phyloP scores from a whole-genome alignment of 2,113 vertebrate species.

The Gopherus evgoodei region DNA sequence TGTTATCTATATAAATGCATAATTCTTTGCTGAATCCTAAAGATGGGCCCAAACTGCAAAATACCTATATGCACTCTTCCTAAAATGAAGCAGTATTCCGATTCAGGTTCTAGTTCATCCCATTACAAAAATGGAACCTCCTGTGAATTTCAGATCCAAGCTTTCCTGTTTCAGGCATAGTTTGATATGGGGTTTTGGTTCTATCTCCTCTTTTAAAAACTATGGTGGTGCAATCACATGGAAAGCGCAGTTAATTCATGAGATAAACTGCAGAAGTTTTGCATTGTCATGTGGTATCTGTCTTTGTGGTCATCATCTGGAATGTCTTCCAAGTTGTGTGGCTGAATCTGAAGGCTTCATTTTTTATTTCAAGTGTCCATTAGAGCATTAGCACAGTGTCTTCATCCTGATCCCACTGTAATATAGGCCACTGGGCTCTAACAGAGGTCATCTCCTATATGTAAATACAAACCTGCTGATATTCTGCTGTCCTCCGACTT shows the following conservation, averaged over 20 bases:
- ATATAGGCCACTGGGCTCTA: neutral
- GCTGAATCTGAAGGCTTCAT: neutral
- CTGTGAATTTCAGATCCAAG: neutral
- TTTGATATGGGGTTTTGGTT: neutral
- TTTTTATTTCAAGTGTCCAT: neutral
- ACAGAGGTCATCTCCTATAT: neutral
- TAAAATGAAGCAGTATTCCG: neutral
- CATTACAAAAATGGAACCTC: neutral
- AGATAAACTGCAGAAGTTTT: neutral
- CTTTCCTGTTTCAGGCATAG: neutral
- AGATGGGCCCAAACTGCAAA: neutral
- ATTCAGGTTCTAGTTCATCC: neutral
- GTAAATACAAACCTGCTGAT: neutral
- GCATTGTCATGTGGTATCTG: neutral
- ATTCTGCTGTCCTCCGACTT: neutral
- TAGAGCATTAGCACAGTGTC: neutral
- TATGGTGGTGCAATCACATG: neutral
- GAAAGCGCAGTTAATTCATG: neutral
- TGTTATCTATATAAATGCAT: neutral
- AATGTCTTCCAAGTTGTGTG: neutral
- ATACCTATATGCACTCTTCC: slow-evolving; percentile 12
- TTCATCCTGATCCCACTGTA: neutral
- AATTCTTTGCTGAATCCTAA: neutral
- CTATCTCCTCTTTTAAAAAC: neutral
- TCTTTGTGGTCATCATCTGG: neutral